Evolutionary conservation across 2,797 vertebrate genomes (phyloP).

Genomic region (Steatocranus sp.): DNA sequence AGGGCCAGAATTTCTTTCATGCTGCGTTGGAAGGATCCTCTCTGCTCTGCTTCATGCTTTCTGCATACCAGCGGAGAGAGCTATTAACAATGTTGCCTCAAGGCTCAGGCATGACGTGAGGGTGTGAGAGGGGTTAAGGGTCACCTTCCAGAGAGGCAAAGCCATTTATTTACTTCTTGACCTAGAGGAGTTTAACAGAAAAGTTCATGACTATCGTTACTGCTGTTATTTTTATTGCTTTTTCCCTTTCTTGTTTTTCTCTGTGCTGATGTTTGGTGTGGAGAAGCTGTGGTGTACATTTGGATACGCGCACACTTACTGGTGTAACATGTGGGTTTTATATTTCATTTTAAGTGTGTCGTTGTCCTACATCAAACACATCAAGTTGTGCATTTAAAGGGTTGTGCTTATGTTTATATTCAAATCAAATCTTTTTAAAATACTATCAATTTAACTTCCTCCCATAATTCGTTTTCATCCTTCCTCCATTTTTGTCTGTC

Average conservation of each 20-base stretch:
- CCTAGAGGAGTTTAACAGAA: background rate
- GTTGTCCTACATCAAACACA: background rate
- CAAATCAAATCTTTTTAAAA: background rate
- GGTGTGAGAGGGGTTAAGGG: slow-evolving; percentile 45
- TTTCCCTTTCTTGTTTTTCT: background rate
- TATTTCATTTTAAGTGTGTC: background rate
- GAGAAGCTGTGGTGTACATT: background rate
- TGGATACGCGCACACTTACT: background rate
- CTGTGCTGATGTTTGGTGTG: background rate
- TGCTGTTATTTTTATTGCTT: background rate
- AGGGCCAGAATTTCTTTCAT: slow-evolving; percentile 8
- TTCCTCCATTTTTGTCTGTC: background rate
- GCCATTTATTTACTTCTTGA: slow-evolving; percentile 40
- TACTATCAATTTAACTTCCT: background rate
- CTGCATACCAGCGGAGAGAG: slow-evolving; percentile 58
- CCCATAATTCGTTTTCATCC: background rate
- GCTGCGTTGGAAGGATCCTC: slow-evolving; percentile 41
- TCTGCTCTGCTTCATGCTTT: slow-evolving; percentile 49
- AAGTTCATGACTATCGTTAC: background rate
- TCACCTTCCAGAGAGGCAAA: slow-evolving; percentile 20
- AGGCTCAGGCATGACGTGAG: slow-evolving; percentile 37
- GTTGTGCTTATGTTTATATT: background rate
- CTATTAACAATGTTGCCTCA: slow-evolving; percentile 51
- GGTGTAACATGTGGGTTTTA: background rate
- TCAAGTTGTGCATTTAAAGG: background rate